Evolutionary conservation across 2,113 vertebrate genomes (phyloP).

Genomic region (Ctenomys sociabilis): DNA sequence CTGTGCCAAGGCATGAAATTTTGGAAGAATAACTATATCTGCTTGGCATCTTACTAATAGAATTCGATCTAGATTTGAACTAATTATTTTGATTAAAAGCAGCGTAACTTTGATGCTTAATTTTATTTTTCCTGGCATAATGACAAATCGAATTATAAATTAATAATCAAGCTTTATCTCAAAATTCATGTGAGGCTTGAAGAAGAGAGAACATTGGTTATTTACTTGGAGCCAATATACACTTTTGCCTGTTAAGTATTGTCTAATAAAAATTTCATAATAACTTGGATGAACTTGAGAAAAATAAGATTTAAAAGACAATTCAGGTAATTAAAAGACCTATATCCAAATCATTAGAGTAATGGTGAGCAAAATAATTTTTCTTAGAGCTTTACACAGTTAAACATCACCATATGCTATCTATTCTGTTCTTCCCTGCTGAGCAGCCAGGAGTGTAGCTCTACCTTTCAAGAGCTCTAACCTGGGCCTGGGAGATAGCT

Average conservation of each 20-base stretch:
- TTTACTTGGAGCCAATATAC: not conserved
- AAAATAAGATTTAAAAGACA: not conserved
- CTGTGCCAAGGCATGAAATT: not conserved
- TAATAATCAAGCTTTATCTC: not conserved
- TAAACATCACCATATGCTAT: not conserved
- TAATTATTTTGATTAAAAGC: slow-evolving; percentile 14
- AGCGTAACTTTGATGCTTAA: not conserved
- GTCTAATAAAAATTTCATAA: not conserved
- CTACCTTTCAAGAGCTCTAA: not conserved
- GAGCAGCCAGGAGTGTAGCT: not conserved
- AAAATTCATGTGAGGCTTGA: not conserved
- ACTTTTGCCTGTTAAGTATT: not conserved
- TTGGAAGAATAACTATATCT: not conserved
- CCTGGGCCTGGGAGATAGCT: too few species aligned
- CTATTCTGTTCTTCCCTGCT: not conserved
- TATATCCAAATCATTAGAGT: not conserved
- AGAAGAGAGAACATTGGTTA: not conserved
- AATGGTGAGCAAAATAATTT: slow-evolving; percentile 38
- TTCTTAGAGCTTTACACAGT: not conserved
- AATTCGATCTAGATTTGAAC: not conserved
- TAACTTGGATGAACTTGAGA: not conserved
- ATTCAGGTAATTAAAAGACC: not conserved
- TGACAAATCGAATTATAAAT: not conserved
- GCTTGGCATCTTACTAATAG: not conserved
- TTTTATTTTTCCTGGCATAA: not conserved